Evolutionary conservation across 2,888 invertebrate species (phyloP).

Genomic region (Diplazon laetatorius): DNA sequence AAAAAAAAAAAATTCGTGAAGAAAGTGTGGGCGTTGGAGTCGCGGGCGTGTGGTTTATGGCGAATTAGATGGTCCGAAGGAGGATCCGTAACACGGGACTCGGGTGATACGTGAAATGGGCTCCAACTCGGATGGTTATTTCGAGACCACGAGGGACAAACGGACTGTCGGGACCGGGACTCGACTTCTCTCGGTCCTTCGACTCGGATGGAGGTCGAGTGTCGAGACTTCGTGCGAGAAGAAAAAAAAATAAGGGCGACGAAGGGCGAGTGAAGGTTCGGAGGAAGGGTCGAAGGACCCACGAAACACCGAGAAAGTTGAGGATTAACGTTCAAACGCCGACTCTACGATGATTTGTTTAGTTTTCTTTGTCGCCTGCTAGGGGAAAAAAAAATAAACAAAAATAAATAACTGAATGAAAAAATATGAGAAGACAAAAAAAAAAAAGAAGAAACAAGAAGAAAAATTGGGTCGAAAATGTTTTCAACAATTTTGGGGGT

Average conservation of each 20-base stretch:
- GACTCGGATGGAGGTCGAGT: conserved; percentile 30
- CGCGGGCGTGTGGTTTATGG: conserved; percentile 17
- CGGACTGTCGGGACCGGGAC: background rate
- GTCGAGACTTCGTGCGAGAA: conserved; percentile 31
- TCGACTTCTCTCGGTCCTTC: background rate
- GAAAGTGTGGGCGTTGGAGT: background rate
- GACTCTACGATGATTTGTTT: background rate
- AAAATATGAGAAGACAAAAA: no score
- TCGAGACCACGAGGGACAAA: conserved; percentile 14
- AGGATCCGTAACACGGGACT: background rate
- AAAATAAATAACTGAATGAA: no score
- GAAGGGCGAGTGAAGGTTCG: background rate
- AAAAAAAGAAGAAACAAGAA: no score
- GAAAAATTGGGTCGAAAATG: no score
- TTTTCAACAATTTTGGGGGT: no score
- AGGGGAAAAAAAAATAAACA: no score
- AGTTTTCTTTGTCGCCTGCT: background rate
- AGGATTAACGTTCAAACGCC: background rate
- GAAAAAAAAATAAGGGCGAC: no score
- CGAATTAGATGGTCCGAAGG: conserved; percentile 16
- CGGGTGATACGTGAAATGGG: conserved; percentile 16
- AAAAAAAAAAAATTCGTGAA: background rate
- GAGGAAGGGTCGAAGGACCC: background rate
- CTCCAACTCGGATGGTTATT: conserved; percentile 9
- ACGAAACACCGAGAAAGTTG: background rate